Conservation (phyloP, 2,888 invertebrate genomes). For the Helleia helle region DNA sequence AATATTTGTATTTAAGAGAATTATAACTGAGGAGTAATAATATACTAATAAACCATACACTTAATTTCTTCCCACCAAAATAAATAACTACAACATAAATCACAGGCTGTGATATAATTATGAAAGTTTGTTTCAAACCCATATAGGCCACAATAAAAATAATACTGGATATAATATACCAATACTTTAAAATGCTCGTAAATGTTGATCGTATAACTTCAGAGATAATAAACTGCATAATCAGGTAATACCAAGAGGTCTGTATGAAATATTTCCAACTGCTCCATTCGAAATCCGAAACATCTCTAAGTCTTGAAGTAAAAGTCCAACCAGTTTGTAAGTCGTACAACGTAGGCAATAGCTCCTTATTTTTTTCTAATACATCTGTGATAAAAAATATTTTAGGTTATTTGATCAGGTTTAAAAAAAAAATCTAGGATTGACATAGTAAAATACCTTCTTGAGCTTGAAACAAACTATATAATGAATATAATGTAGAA, state of each 20-base stretch:
- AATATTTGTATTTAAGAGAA: constrained; percentile 54
- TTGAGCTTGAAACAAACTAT: constrained; percentile 63
- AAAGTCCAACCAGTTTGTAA: constrained; percentile 74
- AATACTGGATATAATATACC: constrained; percentile 69
- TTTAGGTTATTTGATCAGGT: background rate
- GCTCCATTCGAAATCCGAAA: constrained; percentile 82
- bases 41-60: constrained; percentile 73
- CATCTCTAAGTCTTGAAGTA: constrained; percentile 74
- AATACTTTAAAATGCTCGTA: constrained; percentile 49
- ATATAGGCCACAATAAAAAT: constrained; percentile 58
- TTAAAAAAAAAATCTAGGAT: background rate
- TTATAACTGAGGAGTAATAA: constrained; percentile 63
- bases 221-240: constrained; percentile 69
- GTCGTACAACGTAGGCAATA: constrained; percentile 44
- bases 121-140: constrained; percentile 61
- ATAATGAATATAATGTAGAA: constrained; percentile 72
- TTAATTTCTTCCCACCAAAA: constrained; percentile 53
- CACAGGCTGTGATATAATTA: constrained; percentile 71
- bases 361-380: constrained; percentile 30
- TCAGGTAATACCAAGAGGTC: constrained; percentile 68
- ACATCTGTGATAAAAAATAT: constrained; percentile 38
- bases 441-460: constrained; percentile 50
- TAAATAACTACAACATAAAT: constrained; percentile 57
- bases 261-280: constrained; percentile 73
- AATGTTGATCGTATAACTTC: constrained; percentile 54